phyloP scores from a whole-genome alignment of 1,140 invertebrate genomes.

The Bilobella aurantiaca region DNA sequence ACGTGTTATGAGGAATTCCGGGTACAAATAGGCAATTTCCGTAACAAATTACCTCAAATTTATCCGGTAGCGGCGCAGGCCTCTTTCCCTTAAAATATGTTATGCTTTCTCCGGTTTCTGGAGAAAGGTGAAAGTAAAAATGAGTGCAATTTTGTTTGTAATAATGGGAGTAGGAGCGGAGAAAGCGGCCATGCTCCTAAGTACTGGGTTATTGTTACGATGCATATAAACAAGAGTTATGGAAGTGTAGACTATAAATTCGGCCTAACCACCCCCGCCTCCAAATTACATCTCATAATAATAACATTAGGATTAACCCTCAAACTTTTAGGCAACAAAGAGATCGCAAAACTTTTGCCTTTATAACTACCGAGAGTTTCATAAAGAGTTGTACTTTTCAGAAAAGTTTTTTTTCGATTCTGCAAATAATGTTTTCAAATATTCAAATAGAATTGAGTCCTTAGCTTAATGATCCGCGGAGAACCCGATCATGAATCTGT shows the following conservation, averaged over 20 bases:
- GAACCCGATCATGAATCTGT: too few relatives aligned
- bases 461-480: too few relatives aligned
- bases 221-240: neutral
- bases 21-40: neutral
- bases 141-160: neutral
- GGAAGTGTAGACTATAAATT: too few relatives aligned
- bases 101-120: neutral
- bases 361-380: too few relatives aligned
- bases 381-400: too few relatives aligned
- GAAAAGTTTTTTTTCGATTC: too few relatives aligned
- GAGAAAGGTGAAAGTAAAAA: neutral
- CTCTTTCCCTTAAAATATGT: neutral
- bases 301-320: neutral
- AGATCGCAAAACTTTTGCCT: too few relatives aligned
- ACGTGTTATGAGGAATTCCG: neutral
- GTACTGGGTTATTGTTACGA: neutral
- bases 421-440: too few relatives aligned
- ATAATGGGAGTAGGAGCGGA: neutral
- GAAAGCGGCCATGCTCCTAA: neutral
- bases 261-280: too few relatives aligned
- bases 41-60: neutral
- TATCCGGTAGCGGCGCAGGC: neutral
- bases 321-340: neutral
- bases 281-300: neutral
- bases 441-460: too few relatives aligned